These are phyloP conservation scores for Phaonia tiefii DNA, from an alignment of 2,888 invertebrate genomes.

Conservation along the genomic window DNA sequence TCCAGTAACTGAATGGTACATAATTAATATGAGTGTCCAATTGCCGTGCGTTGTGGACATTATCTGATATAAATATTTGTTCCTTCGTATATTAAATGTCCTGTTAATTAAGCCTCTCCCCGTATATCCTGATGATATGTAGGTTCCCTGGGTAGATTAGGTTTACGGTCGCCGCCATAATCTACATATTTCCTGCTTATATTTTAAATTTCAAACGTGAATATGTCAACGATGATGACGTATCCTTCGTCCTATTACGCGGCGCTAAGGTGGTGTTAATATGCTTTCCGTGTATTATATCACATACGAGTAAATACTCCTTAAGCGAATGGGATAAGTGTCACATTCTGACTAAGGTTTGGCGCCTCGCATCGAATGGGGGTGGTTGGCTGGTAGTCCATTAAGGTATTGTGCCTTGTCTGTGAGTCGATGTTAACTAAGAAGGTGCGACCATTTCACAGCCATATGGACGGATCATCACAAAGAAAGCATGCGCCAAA, in stretches of 20 bases:
- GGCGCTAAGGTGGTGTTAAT: slow-evolving; percentile 41
- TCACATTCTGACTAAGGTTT: slow-evolving; percentile 63
- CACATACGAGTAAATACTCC: slow-evolving; percentile 6
- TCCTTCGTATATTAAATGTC: too few species aligned
- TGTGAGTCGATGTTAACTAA: slow-evolving; percentile 56
- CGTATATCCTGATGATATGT: too few species aligned
- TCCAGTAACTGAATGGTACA: too few species aligned
- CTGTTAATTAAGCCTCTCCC: too few species aligned
- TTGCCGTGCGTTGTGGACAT: too few species aligned
- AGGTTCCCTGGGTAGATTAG: too few species aligned
- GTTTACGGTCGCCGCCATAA: neutral
- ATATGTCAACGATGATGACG: slow-evolving; percentile 52
- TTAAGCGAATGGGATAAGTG: slow-evolving; percentile 56
- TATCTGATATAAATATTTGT: too few species aligned
- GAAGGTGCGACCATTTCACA: slow-evolving; percentile 64
- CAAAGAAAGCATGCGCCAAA: slow-evolving; percentile 76
- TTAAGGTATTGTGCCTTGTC: slow-evolving; percentile 37
- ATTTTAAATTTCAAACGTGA: slow-evolving; percentile 5
- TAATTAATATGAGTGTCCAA: too few species aligned
- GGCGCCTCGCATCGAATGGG: slow-evolving; percentile 61
- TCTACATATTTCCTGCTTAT: neutral
- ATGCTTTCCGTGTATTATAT: slow-evolving; percentile 6
- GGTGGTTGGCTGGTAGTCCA: slow-evolving; percentile 37
- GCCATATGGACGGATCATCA: slow-evolving; percentile 34
- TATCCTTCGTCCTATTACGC: slow-evolving; percentile 46